phyloP scores from a whole-genome alignment of 2,113 vertebrate genomes.

The Chitala chitala region DNA sequence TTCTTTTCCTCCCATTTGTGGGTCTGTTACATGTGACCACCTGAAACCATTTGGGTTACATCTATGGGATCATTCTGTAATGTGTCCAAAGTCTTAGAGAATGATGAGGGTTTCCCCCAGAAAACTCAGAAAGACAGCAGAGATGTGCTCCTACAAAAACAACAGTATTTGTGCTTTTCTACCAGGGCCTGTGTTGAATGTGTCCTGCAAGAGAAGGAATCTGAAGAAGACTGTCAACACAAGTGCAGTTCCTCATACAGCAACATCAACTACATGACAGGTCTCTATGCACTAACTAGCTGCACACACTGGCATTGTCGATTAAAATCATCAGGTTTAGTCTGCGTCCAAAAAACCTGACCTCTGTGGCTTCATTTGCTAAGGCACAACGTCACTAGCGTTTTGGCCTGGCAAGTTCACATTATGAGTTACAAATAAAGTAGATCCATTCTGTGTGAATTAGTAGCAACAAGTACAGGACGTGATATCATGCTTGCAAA shows the following conservation, averaged over 20 bases:
- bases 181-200: conserved; percentile 89
- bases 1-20: conserved; percentile 50
- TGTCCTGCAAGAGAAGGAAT: conserved; percentile 68
- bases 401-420: no score
- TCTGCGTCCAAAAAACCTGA: no score
- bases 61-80: conserved; percentile 49
- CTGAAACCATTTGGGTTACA: conserved; percentile 42
- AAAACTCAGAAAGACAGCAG: no score
- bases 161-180: conserved; percentile 47
- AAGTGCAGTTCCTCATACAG: conserved; percentile 74
- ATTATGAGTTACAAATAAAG: no score
- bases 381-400: no score
- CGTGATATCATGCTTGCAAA: background rate
- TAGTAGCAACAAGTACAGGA: background rate
- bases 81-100: conserved; percentile 36
- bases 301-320: background rate
- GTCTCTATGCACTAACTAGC: background rate
- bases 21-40: conserved; percentile 51
- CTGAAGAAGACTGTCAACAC: conserved; percentile 64
- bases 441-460: background rate
- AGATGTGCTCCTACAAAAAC: no score
- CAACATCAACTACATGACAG: conserved; percentile 65
- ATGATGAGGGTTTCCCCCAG: conserved; percentile 34
- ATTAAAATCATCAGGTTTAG: background rate
- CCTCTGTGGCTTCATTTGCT: no score